Percentiles rank a stretch among this genome's conserved stretches.
Evolutionary conservation across 1,140 invertebrate species (phyloP).

Genomic region (Idris sp.): DNA sequence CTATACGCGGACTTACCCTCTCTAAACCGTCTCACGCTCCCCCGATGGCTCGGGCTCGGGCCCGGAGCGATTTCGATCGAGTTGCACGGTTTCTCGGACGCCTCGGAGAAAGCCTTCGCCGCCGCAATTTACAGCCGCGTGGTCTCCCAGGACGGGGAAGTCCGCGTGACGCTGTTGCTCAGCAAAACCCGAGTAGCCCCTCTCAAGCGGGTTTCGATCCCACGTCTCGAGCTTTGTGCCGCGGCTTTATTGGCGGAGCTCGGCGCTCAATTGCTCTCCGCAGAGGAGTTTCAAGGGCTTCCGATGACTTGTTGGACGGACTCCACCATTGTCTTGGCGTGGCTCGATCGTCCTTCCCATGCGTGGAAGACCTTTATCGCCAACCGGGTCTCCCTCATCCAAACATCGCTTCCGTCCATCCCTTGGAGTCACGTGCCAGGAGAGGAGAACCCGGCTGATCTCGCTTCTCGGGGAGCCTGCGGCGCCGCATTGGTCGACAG

Average conservation of each 20-base stretch:
- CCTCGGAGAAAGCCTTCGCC: neutral
- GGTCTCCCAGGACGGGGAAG: neutral
- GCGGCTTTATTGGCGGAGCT: neutral
- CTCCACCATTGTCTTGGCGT: neutral
- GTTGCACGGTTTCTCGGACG: conserved; percentile 1
- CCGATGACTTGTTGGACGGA: neutral
- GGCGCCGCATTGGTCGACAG: neutral
- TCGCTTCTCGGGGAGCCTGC: neutral
- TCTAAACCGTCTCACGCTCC: neutral
- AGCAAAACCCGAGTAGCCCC: conserved; percentile 1
- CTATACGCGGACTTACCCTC: neutral
- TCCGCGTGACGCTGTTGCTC: neutral
- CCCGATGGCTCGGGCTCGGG: neutral
- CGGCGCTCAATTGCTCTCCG: neutral
- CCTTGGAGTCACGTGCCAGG: neutral
- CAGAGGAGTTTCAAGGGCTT: no score
- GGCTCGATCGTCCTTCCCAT: neutral
- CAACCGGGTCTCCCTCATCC: neutral
- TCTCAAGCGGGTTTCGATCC: neutral
- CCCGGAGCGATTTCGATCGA: no score
- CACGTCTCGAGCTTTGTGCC: neutral
- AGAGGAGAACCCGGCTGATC: neutral
- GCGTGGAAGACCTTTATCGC: neutral
- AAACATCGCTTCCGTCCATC: neutral
- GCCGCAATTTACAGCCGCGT: neutral